Evolutionary conservation across 2,113 vertebrate genomes (phyloP).

Genomic region (Alligator sinensis): DNA sequence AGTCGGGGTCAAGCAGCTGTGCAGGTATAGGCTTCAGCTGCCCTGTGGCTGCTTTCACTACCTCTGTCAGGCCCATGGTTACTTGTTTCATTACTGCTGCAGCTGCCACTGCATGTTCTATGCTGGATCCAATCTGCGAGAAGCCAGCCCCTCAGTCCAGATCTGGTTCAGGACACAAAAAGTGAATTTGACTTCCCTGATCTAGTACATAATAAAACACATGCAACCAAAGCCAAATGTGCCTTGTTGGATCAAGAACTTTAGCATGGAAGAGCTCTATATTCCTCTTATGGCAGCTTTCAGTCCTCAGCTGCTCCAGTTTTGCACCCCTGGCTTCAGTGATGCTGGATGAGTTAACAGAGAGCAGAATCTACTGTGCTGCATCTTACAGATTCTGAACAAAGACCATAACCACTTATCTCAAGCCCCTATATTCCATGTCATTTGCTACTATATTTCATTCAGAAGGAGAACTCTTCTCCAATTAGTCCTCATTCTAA

Average conservation of each 20-base stretch:
- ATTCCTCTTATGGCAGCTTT: accelerated
- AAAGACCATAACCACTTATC: neutral
- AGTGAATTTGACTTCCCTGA: neutral
- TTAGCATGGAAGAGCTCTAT: neutral
- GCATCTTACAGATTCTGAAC: neutral
- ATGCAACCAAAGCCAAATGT: neutral
- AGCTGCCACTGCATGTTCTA: no score
- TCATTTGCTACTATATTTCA: neutral
- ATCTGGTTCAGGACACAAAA: no score
- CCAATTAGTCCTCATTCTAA: neutral
- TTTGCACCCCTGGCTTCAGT: neutral
- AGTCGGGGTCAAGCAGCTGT: no score
- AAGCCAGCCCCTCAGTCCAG: no score
- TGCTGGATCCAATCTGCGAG: no score
- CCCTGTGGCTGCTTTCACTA: no score
- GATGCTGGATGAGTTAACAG: neutral
- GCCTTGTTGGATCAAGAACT: neutral
- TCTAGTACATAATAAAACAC: neutral
- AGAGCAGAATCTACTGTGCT: neutral
- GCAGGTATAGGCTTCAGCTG: no score
- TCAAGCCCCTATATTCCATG: neutral
- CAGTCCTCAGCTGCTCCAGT: neutral
- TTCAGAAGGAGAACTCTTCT: neutral
- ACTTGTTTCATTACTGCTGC: no score
- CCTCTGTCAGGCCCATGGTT: no score